Evolutionary conservation across 2,797 vertebrate species (phyloP), one percentile per base, ranked within the genome.

Genomic region (Spinus olivaceus): DNA sequence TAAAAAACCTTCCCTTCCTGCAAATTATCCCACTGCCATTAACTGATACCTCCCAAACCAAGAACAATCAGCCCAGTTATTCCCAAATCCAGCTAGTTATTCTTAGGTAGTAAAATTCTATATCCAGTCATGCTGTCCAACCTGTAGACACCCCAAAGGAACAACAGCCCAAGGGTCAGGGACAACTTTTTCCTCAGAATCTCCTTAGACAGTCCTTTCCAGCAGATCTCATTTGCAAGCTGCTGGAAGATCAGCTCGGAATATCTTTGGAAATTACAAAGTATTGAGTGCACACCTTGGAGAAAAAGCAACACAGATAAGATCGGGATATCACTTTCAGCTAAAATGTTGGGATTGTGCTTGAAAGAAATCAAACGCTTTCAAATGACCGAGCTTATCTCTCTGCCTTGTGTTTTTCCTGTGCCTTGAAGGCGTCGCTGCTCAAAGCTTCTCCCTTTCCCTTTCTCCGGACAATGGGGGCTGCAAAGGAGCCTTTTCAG

Each of bases 401-500:
- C 86, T 88, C 44, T 33, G 73, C 66, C 86, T 83, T 83, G 42
- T 93, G 85, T 73, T 92, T 77, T 86, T 84, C 64, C 91, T 86
- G 57, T 90, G 88, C 90, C 94, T 96, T 82, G 81, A 95, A 91
- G 88, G 72, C 6, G 3, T 44, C 61, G 84, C 79, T 42, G 54
- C 90, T 89, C 83, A 92, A 72, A 94, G 91, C 76, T 85, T 93
- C 88, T 87, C 74, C 88, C 35, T 86, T 85, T 87, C 74, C 88
- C 35, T 86, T 85, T 66, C 78, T 72, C 80, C 30, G 88, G 79
- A 95, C 90, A 92, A 93, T 35, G 85, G 49, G 57, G 65, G 41
- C 87, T 92, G 66, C 81, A 95, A 85, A 94, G 76, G 83, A 95
- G 73, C 60, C 88, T 90, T 96, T 96, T 96, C 94, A 93, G 41